Base-by-base conservation (phyloP, 2,113 vertebrate genomes). In the Poecile atricapillus region DNA sequence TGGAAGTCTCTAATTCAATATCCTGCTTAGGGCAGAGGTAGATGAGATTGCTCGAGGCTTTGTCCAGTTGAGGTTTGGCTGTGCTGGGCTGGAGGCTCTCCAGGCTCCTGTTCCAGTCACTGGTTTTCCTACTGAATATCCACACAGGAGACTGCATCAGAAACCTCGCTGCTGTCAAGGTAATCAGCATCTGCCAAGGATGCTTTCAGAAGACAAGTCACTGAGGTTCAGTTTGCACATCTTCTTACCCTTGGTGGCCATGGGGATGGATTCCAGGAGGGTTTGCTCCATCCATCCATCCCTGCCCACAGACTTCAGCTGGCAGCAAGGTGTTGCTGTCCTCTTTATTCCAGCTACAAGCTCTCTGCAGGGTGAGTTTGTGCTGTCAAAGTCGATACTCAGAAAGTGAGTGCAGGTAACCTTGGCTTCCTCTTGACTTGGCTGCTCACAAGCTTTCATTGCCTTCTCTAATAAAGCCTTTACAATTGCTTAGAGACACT, bases 401-500 rank as follows among this genome's bases (percentile, higher is more conserved):
- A 31, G 69, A 60, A 87, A 49, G 41, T 27, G 80, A 27, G 43
- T 50, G 79, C 75, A 23, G 87, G 35, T 91, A 79, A 85, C 81
- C 75, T 87, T 76, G 93, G 70, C 93, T 79, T 84, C 25, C 3
- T 94, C 77, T 71, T 35, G 80, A 20, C 41, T 76, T 70, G 83
- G 78, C 90, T 91, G 93, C 93, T 91, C 11, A 0, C 0, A 3
- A 55, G 46, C 79, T 93, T 90, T 81, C 77, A 1, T 24, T 76
- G 53, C 67, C 71, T 74, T 15, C 39, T 47, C 84, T 90, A 67
- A 70, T 59, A 88, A 83, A 91, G 59, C 63, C 87, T 85, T 91
- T 91, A 59, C 81, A 73, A 44, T 93, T 65, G 87, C 94, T 95
- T 30, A 12, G 93, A 93, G 91, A 80, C 87, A 43, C 43, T 76